phyloP scores from a whole-genome alignment of 1,140 invertebrate genomes.

The Caenorhabditis remanei region DNA sequence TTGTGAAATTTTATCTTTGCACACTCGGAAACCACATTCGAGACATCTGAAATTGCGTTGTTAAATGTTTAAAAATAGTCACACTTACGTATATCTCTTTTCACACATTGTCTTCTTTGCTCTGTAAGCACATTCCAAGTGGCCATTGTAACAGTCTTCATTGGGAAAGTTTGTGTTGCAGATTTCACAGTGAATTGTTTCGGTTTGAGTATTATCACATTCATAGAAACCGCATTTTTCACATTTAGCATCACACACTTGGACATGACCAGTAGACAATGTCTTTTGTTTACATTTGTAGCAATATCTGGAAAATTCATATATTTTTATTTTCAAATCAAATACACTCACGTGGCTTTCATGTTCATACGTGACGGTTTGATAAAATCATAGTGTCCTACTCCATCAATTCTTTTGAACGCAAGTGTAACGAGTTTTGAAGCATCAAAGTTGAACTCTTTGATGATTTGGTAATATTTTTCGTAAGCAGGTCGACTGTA shows the following conservation, averaged over 20 bases:
- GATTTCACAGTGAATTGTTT: neutral
- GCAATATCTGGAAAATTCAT: neutral
- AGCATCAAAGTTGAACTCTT: neutral
- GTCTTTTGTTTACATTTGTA: slow-evolving; percentile 6
- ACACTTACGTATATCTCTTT: slow-evolving; percentile 11
- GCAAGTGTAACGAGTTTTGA: neutral
- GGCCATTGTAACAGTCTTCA: neutral
- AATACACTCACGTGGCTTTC: neutral
- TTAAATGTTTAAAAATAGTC: neutral
- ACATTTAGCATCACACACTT: neutral
- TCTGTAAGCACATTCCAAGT: neutral
- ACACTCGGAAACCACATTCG: neutral
- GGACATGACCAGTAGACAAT: neutral
- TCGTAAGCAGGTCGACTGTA: neutral
- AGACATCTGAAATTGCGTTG: neutral
- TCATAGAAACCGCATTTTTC: slow-evolving; percentile 5
- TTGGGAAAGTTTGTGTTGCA: slow-evolving; percentile 12
- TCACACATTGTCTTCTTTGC: neutral
- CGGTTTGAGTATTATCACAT: neutral
- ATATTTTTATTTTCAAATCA: neutral
- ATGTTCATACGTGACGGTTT: neutral
- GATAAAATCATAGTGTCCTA: neutral
- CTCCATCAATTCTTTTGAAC: neutral
- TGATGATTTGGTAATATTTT: neutral
- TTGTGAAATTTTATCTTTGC: neutral